A percentile compares a stretch with the other conserved stretches of the same genome.
phyloP scores from a whole-genome alignment of 2,888 invertebrate genomes.

The Nemotelus nigrinus region DNA sequence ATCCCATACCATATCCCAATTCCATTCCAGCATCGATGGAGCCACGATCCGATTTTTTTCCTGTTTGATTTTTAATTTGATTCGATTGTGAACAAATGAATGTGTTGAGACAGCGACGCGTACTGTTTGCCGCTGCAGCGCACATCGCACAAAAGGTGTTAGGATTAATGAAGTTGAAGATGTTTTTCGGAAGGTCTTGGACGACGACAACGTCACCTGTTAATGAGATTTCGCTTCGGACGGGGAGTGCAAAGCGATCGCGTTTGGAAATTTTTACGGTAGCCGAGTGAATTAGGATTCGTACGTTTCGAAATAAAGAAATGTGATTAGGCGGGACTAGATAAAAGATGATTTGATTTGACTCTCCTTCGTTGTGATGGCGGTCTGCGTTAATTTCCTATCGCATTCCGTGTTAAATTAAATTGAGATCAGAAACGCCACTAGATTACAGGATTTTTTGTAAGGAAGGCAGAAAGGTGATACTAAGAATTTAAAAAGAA shows the following conservation, averaged over 20 bases:
- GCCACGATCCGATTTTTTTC: slow-evolving; percentile 2
- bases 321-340: slow-evolving; percentile 31
- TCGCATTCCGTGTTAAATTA: slow-evolving; percentile 7
- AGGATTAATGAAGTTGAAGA: slow-evolving; percentile 38
- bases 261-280: slow-evolving; percentile 40
- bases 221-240: slow-evolving; percentile 38
- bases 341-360: slow-evolving; percentile 19
- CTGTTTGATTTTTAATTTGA: slow-evolving; percentile 41
- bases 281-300: slow-evolving; percentile 37
- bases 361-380: neutral
- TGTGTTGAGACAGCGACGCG: slow-evolving; percentile 28
- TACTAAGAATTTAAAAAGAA: no score
- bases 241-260: slow-evolving; percentile 1
- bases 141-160: slow-evolving; percentile 39
- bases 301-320: slow-evolving; percentile 4
- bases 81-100: slow-evolving; percentile 44
- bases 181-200: slow-evolving; percentile 13
- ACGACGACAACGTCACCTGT: slow-evolving; percentile 36
- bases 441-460: no score
- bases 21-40: neutral
- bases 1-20: neutral
- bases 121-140: neutral
- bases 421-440: neutral
- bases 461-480: no score
- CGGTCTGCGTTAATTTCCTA: slow-evolving; percentile 19